These are phyloP conservation scores for Oryzias javanicus DNA, from an alignment of 2,113 vertebrate genomes.

Conservation along the genomic window DNA sequence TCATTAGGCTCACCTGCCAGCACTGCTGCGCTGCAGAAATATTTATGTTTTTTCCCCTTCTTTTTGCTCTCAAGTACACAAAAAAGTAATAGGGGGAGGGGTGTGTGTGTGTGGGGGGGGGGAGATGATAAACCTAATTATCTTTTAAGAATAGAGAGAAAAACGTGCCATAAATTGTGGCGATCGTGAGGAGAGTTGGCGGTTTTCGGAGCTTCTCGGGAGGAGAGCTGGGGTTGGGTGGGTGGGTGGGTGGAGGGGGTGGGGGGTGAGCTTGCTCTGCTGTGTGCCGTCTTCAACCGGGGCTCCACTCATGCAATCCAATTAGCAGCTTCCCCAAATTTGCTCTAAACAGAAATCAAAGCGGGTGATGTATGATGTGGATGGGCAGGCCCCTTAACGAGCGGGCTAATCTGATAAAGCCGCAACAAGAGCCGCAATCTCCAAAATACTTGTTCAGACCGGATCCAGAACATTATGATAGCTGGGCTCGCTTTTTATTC, in stretches of 20 bases:
- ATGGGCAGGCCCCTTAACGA: constrained; percentile 55
- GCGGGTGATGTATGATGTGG: constrained; percentile 64
- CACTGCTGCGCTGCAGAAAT: constrained; percentile 71
- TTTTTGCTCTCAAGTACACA: constrained; percentile 72
- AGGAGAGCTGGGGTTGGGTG: constrained; percentile 36
- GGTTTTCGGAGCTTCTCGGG: constrained; percentile 49
- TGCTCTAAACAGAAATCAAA: constrained; percentile 65
- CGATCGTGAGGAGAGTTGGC: constrained; percentile 61
- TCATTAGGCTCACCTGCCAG: constrained; percentile 80
- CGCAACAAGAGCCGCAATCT: constrained; percentile 50
- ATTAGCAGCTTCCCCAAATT: constrained; percentile 67
- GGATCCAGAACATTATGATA: constrained; percentile 56
- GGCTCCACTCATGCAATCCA: constrained; percentile 61
- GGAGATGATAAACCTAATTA: constrained; percentile 73
- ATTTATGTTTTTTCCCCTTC: constrained; percentile 74
- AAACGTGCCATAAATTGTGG: constrained; percentile 66
- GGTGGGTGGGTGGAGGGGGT: neutral
- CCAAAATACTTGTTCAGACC: constrained; percentile 55
- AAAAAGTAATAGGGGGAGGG: constrained; percentile 44
- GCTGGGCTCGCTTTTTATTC: constrained; percentile 64
- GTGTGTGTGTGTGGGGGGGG: constrained; percentile 22
- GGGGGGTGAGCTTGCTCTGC: constrained; percentile 37
- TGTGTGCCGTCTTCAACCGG: constrained; percentile 68
- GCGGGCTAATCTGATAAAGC: constrained; percentile 59
- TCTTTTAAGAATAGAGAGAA: constrained; percentile 73